Base-by-base conservation (phyloP, 2,888 invertebrate species). In the Meghimatium bilineatum region DNA sequence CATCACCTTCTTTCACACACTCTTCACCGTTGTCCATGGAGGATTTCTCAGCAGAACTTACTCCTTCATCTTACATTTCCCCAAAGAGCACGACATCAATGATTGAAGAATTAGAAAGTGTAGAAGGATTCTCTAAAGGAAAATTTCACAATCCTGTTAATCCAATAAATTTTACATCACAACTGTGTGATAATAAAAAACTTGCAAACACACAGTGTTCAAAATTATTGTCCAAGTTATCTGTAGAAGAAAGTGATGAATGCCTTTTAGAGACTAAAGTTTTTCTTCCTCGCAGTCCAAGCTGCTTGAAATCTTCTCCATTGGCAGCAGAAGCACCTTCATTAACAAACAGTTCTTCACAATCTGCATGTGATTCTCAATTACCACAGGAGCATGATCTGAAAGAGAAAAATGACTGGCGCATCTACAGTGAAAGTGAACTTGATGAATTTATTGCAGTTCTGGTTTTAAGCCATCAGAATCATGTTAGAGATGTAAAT, bases 381-480 rank as follows among this genome's bases (percentile, higher is more conserved):
- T 36, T 71, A 26, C 26, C 29, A 17, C 66, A 66, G 66, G 32
- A 66, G 23, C 14, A 8, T 32, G 12, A 17, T 32, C 66, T 14
- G 71, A 38, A 5, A 67, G 67, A 34, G 23, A 26, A 8, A n/a
- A 29, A 66, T 14, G 26, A 5, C 1, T 67, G 75, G 75, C 66
- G 44, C 12, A 26, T 75, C 26, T 75, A 49, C 49, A 82, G 75
- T 49, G 75, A 75, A 32, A 26, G 20, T 26, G 82, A 82, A n/a
- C 75, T 82, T 29, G 75, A 82, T 52, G 75, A 82, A 44, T 44
- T 82, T 20, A 76, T 82, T 8, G 29, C 71, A 32, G 44, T 36
- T 1, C 38, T 82, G 12, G 82, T 82, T 20, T 63, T 66, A 6
- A 26, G 66, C 26, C 82, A 82, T 44, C 34, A 52, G 32, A n/a